These are phyloP conservation scores for Berghia stephanieae DNA, from an alignment of 1,140 invertebrate genomes.

Conservation along the genomic window DNA sequence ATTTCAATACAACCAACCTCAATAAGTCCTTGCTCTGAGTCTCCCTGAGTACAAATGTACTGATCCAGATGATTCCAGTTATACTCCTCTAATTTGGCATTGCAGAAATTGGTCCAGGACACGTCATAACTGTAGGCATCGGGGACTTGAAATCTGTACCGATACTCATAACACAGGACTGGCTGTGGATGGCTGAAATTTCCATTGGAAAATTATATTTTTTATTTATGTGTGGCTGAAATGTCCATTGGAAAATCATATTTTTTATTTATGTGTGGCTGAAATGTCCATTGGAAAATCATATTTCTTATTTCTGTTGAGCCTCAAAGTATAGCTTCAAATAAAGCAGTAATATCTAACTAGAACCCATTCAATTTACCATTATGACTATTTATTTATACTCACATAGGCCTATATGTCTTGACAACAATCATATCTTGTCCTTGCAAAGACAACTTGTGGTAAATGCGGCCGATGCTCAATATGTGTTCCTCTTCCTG, in stretches of 20 bases:
- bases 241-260: no score
- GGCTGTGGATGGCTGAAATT: constrained; percentile 88
- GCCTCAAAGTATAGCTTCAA: no score
- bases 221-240: no score
- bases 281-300: no score
- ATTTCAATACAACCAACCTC: constrained; percentile 72
- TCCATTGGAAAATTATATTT: no score
- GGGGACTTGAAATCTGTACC: constrained; percentile 83
- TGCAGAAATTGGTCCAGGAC: constrained; percentile 93
- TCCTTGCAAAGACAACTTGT: constrained; percentile 84
- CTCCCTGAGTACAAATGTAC: constrained; percentile 92
- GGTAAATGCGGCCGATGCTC: constrained; percentile 95
- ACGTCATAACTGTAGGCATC: constrained; percentile 92
- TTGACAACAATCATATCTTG: constrained; percentile 92
- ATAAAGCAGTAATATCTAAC: no score
- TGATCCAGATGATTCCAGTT: constrained; percentile 99
- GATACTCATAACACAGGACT: constrained; percentile 72
- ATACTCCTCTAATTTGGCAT: constrained; percentile 93
- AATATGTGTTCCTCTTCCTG: constrained; percentile 71
- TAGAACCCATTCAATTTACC: no score
- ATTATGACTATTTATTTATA: no score
- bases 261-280: no score
- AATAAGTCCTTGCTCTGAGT: constrained; percentile 85
- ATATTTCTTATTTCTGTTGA: no score
- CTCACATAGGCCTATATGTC: constrained; percentile 87